These are phyloP conservation scores for Noctuana brunneofusca DNA, from an alignment of 2,888 invertebrate genomes.

Conservation along the genomic window DNA sequence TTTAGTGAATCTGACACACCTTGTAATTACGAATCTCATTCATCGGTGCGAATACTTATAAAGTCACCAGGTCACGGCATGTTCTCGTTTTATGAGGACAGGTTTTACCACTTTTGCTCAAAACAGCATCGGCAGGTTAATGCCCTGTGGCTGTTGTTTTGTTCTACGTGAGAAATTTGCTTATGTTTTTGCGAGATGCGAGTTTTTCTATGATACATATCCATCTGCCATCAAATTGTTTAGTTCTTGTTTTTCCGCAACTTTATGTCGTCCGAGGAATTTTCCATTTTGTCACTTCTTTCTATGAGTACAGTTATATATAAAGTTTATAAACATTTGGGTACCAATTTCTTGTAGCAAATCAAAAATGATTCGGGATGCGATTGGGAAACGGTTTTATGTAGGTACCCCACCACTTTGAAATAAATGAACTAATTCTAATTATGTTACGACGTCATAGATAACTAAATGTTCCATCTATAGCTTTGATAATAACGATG, in stretches of 20 bases:
- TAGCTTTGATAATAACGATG: conserved; percentile 5
- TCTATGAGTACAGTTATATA: too few species aligned
- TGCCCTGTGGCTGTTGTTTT: conserved; percentile 16
- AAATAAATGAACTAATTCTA: not conserved
- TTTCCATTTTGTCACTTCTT: too few species aligned
- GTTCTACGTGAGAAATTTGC: not conserved
- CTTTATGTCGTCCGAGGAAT: too few species aligned
- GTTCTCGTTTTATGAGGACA: conserved; percentile 34
- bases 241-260: not conserved
- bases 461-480: not conserved
- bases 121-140: conserved; percentile 27
- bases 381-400: not conserved
- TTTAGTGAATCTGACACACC: not conserved
- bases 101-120: conserved; percentile 36
- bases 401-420: too few species aligned
- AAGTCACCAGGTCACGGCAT: conserved; percentile 38
- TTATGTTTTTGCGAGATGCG: not conserved
- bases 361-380: too few species aligned
- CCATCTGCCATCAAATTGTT: not conserved
- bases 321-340: too few species aligned
- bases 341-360: too few species aligned
- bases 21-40: not conserved
- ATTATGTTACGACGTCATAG: not conserved
- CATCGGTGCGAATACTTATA: conserved; percentile 21
- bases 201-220: not conserved